Evolutionary conservation across 2,797 vertebrate genomes (phyloP).

Genomic region (Merluccius polli): DNA sequence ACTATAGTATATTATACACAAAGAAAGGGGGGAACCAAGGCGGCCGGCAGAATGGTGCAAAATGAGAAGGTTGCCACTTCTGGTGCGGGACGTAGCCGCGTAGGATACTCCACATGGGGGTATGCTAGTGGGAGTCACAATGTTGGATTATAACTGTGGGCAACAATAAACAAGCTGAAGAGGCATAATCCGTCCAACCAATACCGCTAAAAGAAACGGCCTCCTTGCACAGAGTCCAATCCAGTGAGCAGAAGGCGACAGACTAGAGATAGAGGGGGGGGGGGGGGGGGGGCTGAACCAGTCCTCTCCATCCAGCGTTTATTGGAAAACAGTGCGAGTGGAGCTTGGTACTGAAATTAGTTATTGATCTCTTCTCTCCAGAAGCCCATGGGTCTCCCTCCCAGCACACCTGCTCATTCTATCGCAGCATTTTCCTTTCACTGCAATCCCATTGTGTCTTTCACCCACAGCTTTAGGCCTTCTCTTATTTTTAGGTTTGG

Average conservation of each 20-base stretch:
- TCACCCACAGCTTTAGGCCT: constrained; percentile 29
- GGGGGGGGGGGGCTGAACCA: constrained; percentile 57
- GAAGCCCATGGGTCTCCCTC: constrained; percentile 71
- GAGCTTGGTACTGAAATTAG: constrained; percentile 76
- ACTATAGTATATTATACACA: too few relatives aligned
- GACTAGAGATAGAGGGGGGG: constrained; percentile 57
- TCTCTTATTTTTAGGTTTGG: constrained; percentile 20
- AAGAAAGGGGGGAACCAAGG: not conserved
- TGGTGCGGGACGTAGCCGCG: not conserved
- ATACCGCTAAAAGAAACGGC: constrained; percentile 36
- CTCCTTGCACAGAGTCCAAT: constrained; percentile 49
- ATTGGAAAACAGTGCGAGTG: constrained; percentile 75
- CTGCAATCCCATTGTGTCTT: constrained; percentile 41
- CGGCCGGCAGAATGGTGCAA: not conserved
- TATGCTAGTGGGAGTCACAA: constrained; percentile 52
- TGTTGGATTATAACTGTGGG: constrained; percentile 48
- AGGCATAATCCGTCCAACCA: constrained; percentile 52
- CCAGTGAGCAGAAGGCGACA: constrained; percentile 58
- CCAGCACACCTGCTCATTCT: constrained; percentile 70
- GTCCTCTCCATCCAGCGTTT: constrained; percentile 70
- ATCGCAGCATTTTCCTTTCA: constrained; percentile 57
- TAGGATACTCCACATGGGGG: not conserved
- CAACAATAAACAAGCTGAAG: constrained; percentile 42
- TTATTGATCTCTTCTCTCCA: constrained; percentile 76
- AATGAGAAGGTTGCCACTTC: not conserved